Conservation (phyloP, 2,888 invertebrate genomes). For the Epiblema foenella region DNA sequence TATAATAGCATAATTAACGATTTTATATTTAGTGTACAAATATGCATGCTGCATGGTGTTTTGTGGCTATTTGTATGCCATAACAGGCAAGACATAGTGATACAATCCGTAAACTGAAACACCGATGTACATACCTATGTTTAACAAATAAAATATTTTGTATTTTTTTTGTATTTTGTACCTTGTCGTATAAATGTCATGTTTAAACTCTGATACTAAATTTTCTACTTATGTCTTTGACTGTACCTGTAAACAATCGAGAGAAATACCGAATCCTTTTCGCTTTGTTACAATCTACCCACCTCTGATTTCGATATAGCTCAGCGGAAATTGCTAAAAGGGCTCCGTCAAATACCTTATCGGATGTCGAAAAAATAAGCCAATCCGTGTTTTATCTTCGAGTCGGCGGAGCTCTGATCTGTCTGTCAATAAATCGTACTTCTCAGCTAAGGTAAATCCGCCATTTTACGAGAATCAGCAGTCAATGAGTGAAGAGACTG, state of each 20-base stretch:
- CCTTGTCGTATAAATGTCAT: no score
- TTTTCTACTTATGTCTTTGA: no score
- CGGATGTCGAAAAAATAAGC: conserved; percentile 54
- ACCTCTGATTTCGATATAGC: conserved; percentile 52
- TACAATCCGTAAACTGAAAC: no score
- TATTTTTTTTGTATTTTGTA: no score
- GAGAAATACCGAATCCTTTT: conserved; percentile 33
- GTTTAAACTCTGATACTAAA: no score
- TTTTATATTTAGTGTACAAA: no score
- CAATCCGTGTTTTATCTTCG: conserved; percentile 52
- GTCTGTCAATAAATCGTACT: conserved; percentile 40
- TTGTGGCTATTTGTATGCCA: no score
- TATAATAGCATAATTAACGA: no score
- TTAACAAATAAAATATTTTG: no score
- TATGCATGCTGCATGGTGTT: no score
- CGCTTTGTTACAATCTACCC: conserved; percentile 48
- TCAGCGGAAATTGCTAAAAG: conserved; percentile 62
- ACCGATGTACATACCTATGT: no score
- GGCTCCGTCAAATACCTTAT: conserved; percentile 63
- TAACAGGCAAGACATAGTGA: no score
- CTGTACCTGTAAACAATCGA: conserved; percentile 16
- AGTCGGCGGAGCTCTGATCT: conserved; percentile 37
- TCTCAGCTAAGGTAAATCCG: conserved; percentile 15
- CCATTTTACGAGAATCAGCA: background rate
- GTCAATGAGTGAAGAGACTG: background rate